These are phyloP conservation scores for Allophyes oxyacanthae DNA, from an alignment of 2,888 invertebrate genomes.

Conservation along the genomic window DNA sequence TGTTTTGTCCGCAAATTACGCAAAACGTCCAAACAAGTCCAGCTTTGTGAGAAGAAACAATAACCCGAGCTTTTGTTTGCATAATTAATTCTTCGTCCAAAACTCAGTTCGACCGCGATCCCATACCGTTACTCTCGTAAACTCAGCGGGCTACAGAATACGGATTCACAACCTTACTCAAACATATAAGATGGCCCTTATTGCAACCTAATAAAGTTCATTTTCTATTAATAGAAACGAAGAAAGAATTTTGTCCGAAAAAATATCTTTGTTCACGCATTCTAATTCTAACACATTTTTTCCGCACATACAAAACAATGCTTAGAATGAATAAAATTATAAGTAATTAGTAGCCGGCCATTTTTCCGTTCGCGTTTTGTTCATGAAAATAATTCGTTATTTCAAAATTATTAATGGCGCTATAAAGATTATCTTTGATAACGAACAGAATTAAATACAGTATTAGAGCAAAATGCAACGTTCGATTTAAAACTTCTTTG, in stretches of 20 bases:
- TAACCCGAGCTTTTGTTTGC: conserved; percentile 81
- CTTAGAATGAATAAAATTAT: conserved; percentile 71
- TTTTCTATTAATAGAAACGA: conserved; percentile 27
- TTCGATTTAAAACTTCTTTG: too few species aligned
- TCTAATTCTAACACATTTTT: conserved; percentile 74
- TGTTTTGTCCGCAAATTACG: conserved; percentile 82
- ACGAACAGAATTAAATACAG: conserved; percentile 21
- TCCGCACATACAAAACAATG: conserved; percentile 75
- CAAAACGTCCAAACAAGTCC: conserved; percentile 86
- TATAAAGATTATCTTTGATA: conserved; percentile 49
- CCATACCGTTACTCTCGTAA: conserved; percentile 82
- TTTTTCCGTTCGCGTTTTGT: conserved; percentile 74
- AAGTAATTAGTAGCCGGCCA: conserved; percentile 67
- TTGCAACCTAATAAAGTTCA: conserved; percentile 40
- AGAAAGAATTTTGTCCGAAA: conserved; percentile 38
- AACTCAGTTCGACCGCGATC: conserved; percentile 80
- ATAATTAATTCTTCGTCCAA: conserved; percentile 83
- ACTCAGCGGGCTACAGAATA: conserved; percentile 75
- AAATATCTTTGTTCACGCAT: conserved; percentile 73
- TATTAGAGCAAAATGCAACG: conserved; percentile 6
- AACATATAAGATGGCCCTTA: conserved; percentile 47
- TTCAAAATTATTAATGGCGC: conserved; percentile 52
- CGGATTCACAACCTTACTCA: conserved; percentile 52
- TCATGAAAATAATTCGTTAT: conserved; percentile 55
- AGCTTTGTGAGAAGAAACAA: conserved; percentile 79